Evolutionary conservation across 2,113 vertebrate genomes (phyloP), one percentile per base, ranked within the genome.

Genomic region (Chaetorhynchus papuensis): DNA sequence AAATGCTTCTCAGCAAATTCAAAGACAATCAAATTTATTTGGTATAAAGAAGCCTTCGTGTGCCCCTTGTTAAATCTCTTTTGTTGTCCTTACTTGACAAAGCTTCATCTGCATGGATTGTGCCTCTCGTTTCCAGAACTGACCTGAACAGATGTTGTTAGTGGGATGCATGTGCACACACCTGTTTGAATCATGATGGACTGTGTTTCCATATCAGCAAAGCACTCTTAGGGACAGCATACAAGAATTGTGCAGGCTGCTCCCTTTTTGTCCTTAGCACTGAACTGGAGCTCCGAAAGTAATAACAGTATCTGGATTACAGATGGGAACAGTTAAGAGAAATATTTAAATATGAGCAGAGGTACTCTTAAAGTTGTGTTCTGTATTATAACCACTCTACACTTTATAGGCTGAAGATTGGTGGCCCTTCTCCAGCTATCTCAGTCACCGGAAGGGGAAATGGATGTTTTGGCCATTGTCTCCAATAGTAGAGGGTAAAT

Each of bases 201-300:
- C 57, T 0, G 10, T 24, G 35, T 61, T 90, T 86, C 76, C 45
- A 0, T 41, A 54, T 65, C 85, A 80, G 80, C 75, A 77, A 45
- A 69, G 37, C 50, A 15, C 0, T 1, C 74, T 27, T 30, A 1
- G 1, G 77, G 57, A 82, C 33, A 63, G 72, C 0, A 0, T 24
- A 3, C 24, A 10, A 42, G 68, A 44, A 24, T 24, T 41, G 37
- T 39, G 11, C 45, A 27, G 39, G 31, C 30, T 57, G 64, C 35
- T 85, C 39, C 21, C 33, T 90, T 91, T 65, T 53, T 49, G 39
- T 81, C 27, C 41, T 75, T 54, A 8, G 16, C 26, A 47, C 37
- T 49, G 44, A 76, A 39, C 27, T 1, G 10, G 19, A 74, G 42
- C 33, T 37, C 54, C 76, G 41, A 30, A 53, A 71, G 33, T 23